Conservation (phyloP, 1,140 invertebrate species). For the Papilio helenus region DNA sequence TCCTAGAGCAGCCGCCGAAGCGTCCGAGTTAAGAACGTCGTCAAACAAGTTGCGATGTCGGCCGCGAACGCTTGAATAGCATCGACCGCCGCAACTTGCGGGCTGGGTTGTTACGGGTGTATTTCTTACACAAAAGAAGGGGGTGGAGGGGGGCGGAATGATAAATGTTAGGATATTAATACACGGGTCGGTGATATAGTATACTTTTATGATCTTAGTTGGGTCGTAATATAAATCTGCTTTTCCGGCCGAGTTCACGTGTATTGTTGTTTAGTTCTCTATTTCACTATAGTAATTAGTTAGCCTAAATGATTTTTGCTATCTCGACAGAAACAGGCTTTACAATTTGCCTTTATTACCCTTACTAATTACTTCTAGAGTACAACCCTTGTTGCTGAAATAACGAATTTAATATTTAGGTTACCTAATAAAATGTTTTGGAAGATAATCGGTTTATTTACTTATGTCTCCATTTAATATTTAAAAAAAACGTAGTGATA, state of each 20-base stretch:
- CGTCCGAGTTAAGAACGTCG: constrained; percentile 79
- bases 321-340: constrained; percentile 31
- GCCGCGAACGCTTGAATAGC: constrained; percentile 75
- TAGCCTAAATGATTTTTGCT: constrained; percentile 30
- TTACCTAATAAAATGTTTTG: neutral
- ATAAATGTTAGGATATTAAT: constrained; percentile 79
- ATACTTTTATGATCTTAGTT: constrained; percentile 82
- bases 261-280: constrained; percentile 54
- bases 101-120: constrained; percentile 68
- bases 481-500: neutral
- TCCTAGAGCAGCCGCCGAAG: constrained; percentile 74
- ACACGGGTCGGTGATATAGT: constrained; percentile 67
- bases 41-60: constrained; percentile 77
- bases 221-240: constrained; percentile 79
- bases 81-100: constrained; percentile 78
- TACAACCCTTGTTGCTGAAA: neutral
- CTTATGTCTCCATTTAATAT: neutral
- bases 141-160: constrained; percentile 62
- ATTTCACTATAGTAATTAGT: constrained; percentile 35
- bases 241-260: constrained; percentile 67
- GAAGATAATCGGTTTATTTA: neutral
- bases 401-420: constrained; percentile 11
- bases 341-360: constrained; percentile 10
- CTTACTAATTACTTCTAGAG: constrained; percentile 15
- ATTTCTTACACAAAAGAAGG: constrained; percentile 79